Base-by-base conservation (phyloP, 2,797 vertebrate species). In the Poeciliopsis turneri region DNA sequence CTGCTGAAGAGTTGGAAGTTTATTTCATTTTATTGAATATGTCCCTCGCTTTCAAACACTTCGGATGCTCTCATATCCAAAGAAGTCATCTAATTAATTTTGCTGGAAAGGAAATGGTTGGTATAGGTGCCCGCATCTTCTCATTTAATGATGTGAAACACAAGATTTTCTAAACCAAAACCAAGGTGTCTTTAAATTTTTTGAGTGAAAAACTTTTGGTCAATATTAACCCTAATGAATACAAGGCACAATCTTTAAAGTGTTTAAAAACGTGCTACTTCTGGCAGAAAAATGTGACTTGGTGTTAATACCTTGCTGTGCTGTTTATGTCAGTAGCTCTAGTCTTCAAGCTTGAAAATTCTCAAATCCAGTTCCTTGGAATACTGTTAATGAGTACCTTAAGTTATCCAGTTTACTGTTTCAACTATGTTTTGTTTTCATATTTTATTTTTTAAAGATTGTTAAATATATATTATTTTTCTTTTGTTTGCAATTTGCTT, bases 401-500 rank as follows among this genome's bases (percentile, higher is more conserved):
- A 93, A 95, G 92, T 95, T 95, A 94, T 95, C 95, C 92, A 95
- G 94, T 92, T 95, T 72, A 39, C 33, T 61, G 68, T 93, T 92
- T 92, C 90, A 59, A 45, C 73, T 92, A 87, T 86, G 91, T 92
- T 88, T 88, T 88, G 95, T 96, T 97, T 96, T 95, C 95, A 96
- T 92, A 91, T 94, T 95, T 95, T 94, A 88, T 86, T 93, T 90
- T 93, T 92, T 90, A 90, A 94, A 97, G 84, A 92, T 90, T 96
- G 96, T 97, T 96, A 96, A 91, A 94, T 96, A 92, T 93, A 95
- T 46, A 43, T 41, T 96, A 95, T 97, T 94, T 94, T 94, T 94
- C 87, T 90, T 94, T 91, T 92, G 90, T 95, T 93, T 97, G 95
- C 96, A 96, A 96, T 96, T 96, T 97, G 96, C 96, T 97, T 96